These are phyloP conservation scores for Diorhabda sublineata DNA, from an alignment of 1,140 invertebrate species.

Conservation along the genomic window DNA sequence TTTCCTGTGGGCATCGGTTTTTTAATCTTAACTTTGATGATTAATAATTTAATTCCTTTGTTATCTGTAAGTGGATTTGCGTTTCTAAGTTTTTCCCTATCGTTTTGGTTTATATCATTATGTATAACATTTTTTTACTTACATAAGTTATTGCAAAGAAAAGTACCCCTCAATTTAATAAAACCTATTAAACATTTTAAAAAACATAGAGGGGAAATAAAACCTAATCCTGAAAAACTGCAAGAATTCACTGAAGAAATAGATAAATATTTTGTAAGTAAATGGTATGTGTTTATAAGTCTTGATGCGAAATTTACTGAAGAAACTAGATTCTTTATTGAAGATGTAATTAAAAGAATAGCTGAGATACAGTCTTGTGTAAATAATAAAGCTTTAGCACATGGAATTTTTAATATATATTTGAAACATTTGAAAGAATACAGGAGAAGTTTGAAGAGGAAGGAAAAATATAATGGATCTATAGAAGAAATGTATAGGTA, in stretches of 20 bases:
- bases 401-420: slow-evolving; percentile 49
- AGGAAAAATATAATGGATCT: slow-evolving; percentile 44
- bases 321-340: slow-evolving; percentile 36
- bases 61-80: slow-evolving; percentile 21
- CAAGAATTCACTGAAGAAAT: slow-evolving; percentile 35
- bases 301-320: slow-evolving; percentile 35
- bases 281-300: slow-evolving; percentile 43
- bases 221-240: slow-evolving; percentile 31
- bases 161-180: slow-evolving; percentile 22
- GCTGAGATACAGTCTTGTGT: slow-evolving; percentile 33
- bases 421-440: slow-evolving; percentile 55
- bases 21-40: slow-evolving; percentile 6
- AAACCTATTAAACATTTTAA: neutral
- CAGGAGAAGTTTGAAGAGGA: slow-evolving; percentile 51
- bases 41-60: slow-evolving; percentile 18
- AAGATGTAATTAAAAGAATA: slow-evolving; percentile 36
- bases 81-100: slow-evolving; percentile 20
- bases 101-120: slow-evolving; percentile 24
- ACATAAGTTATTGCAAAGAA: slow-evolving; percentile 28
- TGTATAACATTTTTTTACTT: slow-evolving; percentile 27
- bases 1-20: slow-evolving; percentile 16
- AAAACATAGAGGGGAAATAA: neutral
- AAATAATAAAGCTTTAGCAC: slow-evolving; percentile 34
- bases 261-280: slow-evolving; percentile 39
- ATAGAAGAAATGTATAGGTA: slow-evolving; percentile 46